Evolutionary conservation across 2,888 invertebrate species (phyloP).

Genomic region (Spodoptera exigua): DNA sequence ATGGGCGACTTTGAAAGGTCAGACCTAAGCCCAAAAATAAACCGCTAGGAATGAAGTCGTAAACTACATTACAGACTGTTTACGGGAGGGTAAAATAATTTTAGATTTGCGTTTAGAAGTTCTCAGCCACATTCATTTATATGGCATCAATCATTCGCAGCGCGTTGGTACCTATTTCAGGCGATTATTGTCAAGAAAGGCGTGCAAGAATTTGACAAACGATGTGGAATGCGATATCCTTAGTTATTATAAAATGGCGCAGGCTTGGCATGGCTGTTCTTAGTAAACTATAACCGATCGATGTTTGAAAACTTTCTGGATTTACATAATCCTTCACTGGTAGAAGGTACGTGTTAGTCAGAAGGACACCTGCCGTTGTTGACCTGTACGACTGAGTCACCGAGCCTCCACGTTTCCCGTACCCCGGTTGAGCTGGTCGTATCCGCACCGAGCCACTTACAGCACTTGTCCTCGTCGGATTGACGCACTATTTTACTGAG

Average conservation of each 20-base stretch:
- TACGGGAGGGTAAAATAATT: slow-evolving; percentile 41
- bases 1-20: slow-evolving; percentile 47
- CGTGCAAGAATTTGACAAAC: slow-evolving; percentile 19
- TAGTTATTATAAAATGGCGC: not conserved
- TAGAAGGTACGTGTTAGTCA: slow-evolving; percentile 10
- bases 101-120: slow-evolving; percentile 21
- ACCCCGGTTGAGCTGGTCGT: not conserved
- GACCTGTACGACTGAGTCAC: slow-evolving; percentile 19
- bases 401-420: slow-evolving; percentile 5
- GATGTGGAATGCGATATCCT: slow-evolving; percentile 8
- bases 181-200: slow-evolving; percentile 27
- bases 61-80: slow-evolving; percentile 47
- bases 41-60: slow-evolving; percentile 48
- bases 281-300: slow-evolving; percentile 5
- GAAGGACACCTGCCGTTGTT: slow-evolving; percentile 9
- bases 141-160: slow-evolving; percentile 26
- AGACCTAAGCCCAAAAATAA: slow-evolving; percentile 41
- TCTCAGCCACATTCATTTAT: slow-evolving; percentile 24
- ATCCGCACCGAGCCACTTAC: slow-evolving; percentile 13
- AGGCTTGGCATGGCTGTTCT: not conserved
- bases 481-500: slow-evolving; percentile 35
- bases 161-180: slow-evolving; percentile 24
- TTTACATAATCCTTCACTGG: slow-evolving; percentile 24
- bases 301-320: slow-evolving; percentile 20
- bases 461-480: slow-evolving; percentile 15